Base-by-base conservation (phyloP, 1,140 invertebrate species). In the Caenorhabditis briggsae region DNA sequence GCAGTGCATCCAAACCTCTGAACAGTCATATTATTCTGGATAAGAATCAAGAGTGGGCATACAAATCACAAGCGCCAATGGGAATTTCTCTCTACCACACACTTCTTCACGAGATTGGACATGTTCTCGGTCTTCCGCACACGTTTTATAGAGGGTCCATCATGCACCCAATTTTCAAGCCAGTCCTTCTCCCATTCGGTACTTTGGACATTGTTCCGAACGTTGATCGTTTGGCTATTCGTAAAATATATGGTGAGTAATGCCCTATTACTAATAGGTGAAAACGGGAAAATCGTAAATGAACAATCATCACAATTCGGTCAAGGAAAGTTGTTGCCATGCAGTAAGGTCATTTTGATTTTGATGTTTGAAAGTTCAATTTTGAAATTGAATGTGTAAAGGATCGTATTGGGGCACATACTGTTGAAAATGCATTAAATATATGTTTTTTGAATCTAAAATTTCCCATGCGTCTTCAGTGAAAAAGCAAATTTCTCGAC, bases 141-240 rank as follows among this genome's bases (percentile, higher is more conserved):
- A 78, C 85, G 5, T 86, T 86, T n/a, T 86, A 86, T 55, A 48
- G 85, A 58, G 85, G 85, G 3, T 86, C 85, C 11, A 70, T 86
- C 23, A 86, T 86, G 85, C 56, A 82, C 25, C 85, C 85, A 20
- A 86, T 86, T 18, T 64, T 86, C 64, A 86, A 86, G 85, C 85
- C 85, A 74, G 85, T 70, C 33, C 82, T 86, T 46, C 64, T 82
- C 16, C 85, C 85, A 23, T 82, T 50, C 43, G 74, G 74, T 48
- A 86, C 85, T 18, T 6, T 85, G 48, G 85, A 86, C 55, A 70
- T 20, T 43, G 56, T 86, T 64, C 85, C 74, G 16, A 83, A 82
- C 20, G 70, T 86, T 23, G 85, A 86, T 70, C 46, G 78, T 41
- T 48, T 86, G 2, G 85, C 85, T 0, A 61, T 86, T 48, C 56